A percentile compares a stretch with the other conserved stretches of the same genome.
These are phyloP conservation scores for Mergus octosetaceus DNA, from an alignment of 2,797 vertebrate species.

Conservation along the genomic window DNA sequence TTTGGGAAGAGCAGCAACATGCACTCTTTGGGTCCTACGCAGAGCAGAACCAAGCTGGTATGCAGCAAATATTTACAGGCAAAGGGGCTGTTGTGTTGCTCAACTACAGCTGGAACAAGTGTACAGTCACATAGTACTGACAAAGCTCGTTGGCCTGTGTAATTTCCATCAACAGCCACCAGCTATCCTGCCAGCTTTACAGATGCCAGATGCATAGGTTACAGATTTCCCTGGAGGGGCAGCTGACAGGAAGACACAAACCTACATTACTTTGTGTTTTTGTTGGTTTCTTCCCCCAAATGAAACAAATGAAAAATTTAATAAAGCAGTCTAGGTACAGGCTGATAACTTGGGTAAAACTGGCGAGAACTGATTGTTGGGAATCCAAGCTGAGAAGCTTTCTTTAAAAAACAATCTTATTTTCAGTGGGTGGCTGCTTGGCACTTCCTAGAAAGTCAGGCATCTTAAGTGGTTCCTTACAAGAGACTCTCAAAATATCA, in stretches of 20 bases:
- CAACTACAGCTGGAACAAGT: neutral
- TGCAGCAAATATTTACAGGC: neutral
- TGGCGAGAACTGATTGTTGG: neutral
- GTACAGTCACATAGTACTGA: neutral
- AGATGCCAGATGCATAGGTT: neutral
- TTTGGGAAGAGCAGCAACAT: neutral
- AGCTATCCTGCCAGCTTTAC: neutral
- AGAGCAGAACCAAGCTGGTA: neutral
- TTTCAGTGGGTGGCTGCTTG: neutral
- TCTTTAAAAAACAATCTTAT: neutral
- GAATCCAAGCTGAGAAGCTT: neutral
- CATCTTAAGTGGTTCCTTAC: neutral
- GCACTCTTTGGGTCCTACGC: neutral
- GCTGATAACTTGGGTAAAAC: neutral
- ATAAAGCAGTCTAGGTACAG: neutral
- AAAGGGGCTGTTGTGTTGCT: neutral
- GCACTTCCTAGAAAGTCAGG: constrained; percentile 32
- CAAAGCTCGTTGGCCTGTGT: neutral
- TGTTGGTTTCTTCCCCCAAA: neutral
- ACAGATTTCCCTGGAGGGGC: neutral
- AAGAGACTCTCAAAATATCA: constrained; percentile 53
- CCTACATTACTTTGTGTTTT: neutral
- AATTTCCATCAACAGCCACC: neutral
- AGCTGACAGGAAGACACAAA: neutral
- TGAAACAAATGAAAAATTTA: neutral